Evolutionary conservation across 2,888 invertebrate species (phyloP).

Genomic region (Chymomyza fuscimana): DNA sequence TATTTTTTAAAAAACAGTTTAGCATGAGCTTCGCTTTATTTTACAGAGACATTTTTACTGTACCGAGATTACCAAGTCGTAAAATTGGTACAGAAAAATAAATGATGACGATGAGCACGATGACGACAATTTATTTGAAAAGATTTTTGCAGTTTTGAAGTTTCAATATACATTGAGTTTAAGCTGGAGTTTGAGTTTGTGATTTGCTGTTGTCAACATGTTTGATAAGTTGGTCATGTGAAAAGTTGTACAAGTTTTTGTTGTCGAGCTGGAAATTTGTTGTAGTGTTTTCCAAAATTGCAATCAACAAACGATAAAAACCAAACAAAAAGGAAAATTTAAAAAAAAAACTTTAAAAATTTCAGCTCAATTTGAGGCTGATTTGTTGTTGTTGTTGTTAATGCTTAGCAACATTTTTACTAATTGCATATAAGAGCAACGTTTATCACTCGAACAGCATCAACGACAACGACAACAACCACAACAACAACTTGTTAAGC

Average conservation of each 20-base stretch:
- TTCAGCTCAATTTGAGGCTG: constrained; percentile 17
- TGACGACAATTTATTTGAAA: too few relatives aligned
- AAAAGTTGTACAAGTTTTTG: constrained; percentile 45
- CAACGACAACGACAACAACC: constrained; percentile 29
- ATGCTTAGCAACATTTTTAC: constrained; percentile 56
- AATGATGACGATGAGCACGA: too few relatives aligned
- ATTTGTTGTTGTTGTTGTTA: constrained; percentile 15
- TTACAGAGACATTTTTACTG: too few relatives aligned
- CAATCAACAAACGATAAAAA: constrained; percentile 27
- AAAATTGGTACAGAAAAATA: too few relatives aligned
- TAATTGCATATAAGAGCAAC: constrained; percentile 73
- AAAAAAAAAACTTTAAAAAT: constrained; percentile 7
- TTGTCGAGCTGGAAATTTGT: neutral
- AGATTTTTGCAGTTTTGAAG: neutral
- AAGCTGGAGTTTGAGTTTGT: constrained; percentile 41
- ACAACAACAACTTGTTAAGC: constrained; percentile 14
- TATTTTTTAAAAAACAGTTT: too few relatives aligned
- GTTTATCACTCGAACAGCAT: constrained; percentile 67
- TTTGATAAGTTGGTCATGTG: constrained; percentile 45
- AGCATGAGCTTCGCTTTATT: too few relatives aligned
- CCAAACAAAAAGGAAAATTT: neutral
- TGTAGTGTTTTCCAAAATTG: constrained; percentile 8
- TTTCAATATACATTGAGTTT: too few relatives aligned
- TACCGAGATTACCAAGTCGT: too few relatives aligned
- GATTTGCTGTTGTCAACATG: constrained; percentile 67